A percentile compares a stretch with the other conserved stretches of the same genome.
These are phyloP conservation scores for Phalacrocorax carbo DNA, from an alignment of 2,113 vertebrate genomes.

Conservation along the genomic window DNA sequence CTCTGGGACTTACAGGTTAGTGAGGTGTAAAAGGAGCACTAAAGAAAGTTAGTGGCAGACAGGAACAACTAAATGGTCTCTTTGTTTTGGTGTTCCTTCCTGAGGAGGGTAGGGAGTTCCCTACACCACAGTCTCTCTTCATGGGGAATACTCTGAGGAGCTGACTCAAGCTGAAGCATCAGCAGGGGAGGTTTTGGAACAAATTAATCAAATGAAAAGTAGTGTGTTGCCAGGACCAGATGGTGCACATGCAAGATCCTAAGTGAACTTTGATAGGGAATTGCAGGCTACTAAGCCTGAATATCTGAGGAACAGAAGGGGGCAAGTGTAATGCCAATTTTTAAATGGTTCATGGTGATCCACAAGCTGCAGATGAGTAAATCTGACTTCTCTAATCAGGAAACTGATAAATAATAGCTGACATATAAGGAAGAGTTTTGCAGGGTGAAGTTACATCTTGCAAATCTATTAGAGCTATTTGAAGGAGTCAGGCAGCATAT, in stretches of 20 bases:
- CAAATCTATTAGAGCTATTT: background rate
- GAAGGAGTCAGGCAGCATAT: background rate
- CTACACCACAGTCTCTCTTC: background rate
- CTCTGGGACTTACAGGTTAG: background rate
- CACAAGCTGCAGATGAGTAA: constrained; percentile 7
- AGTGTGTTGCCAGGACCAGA: constrained; percentile 29
- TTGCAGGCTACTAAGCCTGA: constrained; percentile 19
- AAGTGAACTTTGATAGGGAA: background rate
- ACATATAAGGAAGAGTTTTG: background rate
- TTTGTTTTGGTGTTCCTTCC: constrained; percentile 5
- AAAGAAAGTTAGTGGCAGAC: background rate
- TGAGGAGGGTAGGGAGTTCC: background rate
- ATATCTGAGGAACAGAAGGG: constrained; percentile 47
- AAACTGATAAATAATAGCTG: background rate
- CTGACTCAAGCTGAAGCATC: constrained; percentile 4
- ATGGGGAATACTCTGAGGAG: background rate
- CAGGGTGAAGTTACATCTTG: background rate
- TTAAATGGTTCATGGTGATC: constrained; percentile 16
- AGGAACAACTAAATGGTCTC: background rate
- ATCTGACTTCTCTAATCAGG: background rate
- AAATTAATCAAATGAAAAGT: background rate
- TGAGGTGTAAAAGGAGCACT: background rate
- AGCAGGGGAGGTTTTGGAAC: constrained; percentile 1
- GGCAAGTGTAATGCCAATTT: constrained; percentile 17
- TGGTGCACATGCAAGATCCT: constrained; percentile 5